Evolutionary conservation across 2,113 vertebrate genomes (phyloP), one percentile per base, ranked within the genome.

Genomic region (Cavia aperea): DNA sequence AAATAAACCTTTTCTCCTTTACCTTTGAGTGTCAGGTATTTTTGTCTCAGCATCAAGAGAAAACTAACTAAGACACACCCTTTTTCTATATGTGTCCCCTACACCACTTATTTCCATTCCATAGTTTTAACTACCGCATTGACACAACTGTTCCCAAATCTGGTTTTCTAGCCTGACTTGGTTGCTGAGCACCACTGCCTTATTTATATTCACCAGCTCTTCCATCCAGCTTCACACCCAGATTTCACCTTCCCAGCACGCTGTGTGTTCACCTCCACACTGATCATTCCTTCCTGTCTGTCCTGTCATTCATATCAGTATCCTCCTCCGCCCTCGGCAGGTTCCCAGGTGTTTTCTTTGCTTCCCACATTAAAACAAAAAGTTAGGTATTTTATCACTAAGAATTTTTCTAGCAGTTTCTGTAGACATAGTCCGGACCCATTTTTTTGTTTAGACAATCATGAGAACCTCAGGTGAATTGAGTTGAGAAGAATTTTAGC

Each of bases 371-470:
- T 39, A 9, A 58, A 46, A 60, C 15, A 46, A 10, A 10, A 63
- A 81, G 33, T 46, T 82, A n/a, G 24, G 1, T 66, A 29, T 81
- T 62, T 84, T 72, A 54, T 54, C 60, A 49, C 46, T 73, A 58
- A 56, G 49, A 60, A 31, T 60, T 63, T 72, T 54, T 58, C 79
- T 60, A n/a, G 11, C 13, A 58, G 26, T 70, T 93, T 68, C 68
- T 31, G 36, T 26, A 23, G 18, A 89, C 24, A 6, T 63, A 54
- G 31, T 54, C 15, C 33, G 85, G 63, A 58, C 49, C 66, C 29
- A 46, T 68, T 86, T 94, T 88, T 88, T 81, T n/a, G 43, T 83
- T 90, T 63, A 78, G n/a, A 73, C 24, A 87, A 5, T 72, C 63
- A 19, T 26, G 86, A 46, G 85, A 91, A 19, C 72, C 24, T 87